Base-by-base conservation (phyloP, 2,888 invertebrate species). In the Scrobipalpa costella region DNA sequence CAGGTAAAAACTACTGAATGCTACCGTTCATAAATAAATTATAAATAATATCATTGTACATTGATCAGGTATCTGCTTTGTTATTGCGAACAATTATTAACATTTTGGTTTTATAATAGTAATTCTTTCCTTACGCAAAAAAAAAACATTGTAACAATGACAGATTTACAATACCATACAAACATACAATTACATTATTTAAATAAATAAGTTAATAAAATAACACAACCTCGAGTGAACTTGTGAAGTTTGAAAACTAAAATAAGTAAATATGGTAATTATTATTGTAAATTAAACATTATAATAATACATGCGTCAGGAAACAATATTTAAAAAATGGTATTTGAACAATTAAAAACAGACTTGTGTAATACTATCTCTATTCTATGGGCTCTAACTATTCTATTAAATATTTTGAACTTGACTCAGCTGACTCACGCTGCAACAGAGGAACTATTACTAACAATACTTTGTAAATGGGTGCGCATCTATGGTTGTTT, bases 151-250 rank as follows among this genome's bases (percentile, higher is more conserved):
- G 17, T 49, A 49, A 19, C 49, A 49, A 13, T 52, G 27, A 27
- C 21, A 55, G 49, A 38, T 55, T 9, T 63, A 57, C 59, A 63
- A 52, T 55, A 57, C 44, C 40, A n/a, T 58, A 15, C 13, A 36
- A 3, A 44, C 9, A 17, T 50, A 15, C 33, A 67, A 63, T 67
- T 66, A 57, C 62, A 62, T 66, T 36, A 61, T 47, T 57, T 13
- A 55, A 27, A 60, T 66, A 71, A 67, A 70, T 67, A 68, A 69
- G 68, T 67, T 65, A 21, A 33, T 34, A 63, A 38, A 66, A 67
- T 72, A 88, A 83, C 88, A 89, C 89, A 90, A 89, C 88, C 89
- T 77, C 76, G 86, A 90, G 88, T 88, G 85, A 88, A 88, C 86
- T 77, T 79, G 76, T 73, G 74, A 75, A 74, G 69, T 63, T 67